Conservation (phyloP, 2,888 invertebrate species). For the Troglohyphantes excavatus region DNA sequence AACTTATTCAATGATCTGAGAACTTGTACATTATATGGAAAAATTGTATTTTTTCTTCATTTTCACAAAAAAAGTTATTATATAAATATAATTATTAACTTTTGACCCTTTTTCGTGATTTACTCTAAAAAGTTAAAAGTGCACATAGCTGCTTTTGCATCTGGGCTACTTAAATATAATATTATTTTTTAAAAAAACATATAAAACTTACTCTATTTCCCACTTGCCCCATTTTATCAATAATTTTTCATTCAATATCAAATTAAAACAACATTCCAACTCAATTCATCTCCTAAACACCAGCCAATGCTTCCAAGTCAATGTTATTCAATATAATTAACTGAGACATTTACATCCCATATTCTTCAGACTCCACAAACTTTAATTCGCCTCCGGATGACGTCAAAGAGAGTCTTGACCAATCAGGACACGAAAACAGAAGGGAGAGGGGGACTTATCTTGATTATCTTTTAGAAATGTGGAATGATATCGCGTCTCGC, state of each 20-base stretch:
- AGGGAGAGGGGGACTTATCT: slow-evolving; percentile 37
- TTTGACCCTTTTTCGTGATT: too few species aligned
- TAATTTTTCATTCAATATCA: not conserved
- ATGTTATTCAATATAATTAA: not conserved
- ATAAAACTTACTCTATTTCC: not conserved
- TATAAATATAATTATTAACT: too few species aligned
- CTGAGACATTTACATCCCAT: not conserved
- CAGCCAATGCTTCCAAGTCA: not conserved
- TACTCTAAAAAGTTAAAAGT: too few species aligned
- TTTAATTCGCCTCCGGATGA: slow-evolving; percentile 55
- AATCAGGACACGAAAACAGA: not conserved
- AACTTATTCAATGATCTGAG: too few species aligned
- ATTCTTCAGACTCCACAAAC: not conserved
- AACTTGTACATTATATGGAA: too few species aligned
- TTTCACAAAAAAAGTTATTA: too few species aligned
- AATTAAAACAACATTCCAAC: not conserved
- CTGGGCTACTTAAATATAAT: not conserved
- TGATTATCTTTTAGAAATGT: slow-evolving; percentile 29
- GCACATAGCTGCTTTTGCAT: too few species aligned
- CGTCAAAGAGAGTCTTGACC: slow-evolving; percentile 2
- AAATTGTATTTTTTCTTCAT: too few species aligned
- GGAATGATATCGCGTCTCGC: not conserved
- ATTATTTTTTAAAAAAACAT: not conserved
- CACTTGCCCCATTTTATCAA: slow-evolving; percentile 4
- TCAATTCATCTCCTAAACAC: not conserved